phyloP scores from a whole-genome alignment of 1,140 invertebrate species.

The Helicoverpa zea region DNA sequence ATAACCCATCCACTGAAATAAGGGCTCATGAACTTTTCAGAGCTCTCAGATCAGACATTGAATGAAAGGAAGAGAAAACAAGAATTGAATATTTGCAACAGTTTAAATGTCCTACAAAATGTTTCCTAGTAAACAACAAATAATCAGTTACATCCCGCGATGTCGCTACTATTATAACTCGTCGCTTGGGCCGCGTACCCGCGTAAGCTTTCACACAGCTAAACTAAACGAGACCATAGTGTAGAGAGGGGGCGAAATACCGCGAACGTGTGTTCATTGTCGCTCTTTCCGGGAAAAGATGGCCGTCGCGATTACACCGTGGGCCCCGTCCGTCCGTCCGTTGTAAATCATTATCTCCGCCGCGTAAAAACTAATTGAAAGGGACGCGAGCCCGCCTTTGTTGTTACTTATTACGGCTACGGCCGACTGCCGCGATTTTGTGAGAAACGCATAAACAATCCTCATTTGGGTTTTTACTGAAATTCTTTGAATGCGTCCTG shows the following conservation, averaged over 20 bases:
- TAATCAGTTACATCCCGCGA: background rate
- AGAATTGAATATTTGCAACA: too few relatives aligned
- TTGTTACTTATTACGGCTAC: conserved; percentile 66
- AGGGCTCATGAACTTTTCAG: too few relatives aligned
- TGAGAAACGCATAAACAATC: conserved; percentile 53
- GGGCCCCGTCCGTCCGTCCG: conserved; percentile 53
- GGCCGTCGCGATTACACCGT: conserved; percentile 70
- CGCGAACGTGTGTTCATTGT: conserved; percentile 69
- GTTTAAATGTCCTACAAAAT: too few relatives aligned
- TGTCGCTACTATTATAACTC: conserved; percentile 19
- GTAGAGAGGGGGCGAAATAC: conserved; percentile 53
- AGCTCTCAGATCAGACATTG: too few relatives aligned
- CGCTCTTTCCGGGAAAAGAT: conserved; percentile 75
- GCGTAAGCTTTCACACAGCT: conserved; percentile 46
- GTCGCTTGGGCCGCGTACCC: conserved; percentile 7
- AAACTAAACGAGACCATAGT: conserved; percentile 43
- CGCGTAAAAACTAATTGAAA: conserved; percentile 73
- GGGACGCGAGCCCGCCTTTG: conserved; percentile 65
- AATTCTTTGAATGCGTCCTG: conserved; percentile 32
- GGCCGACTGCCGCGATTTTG: conserved; percentile 46
- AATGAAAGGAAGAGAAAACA: too few relatives aligned
- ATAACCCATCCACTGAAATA: too few relatives aligned
- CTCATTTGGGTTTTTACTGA: conserved; percentile 47
- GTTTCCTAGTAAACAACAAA: background rate
- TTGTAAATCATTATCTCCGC: conserved; percentile 69